These are phyloP conservation scores for Lasaia peninsularis DNA, from an alignment of 1,140 invertebrate species.

Conservation along the genomic window DNA sequence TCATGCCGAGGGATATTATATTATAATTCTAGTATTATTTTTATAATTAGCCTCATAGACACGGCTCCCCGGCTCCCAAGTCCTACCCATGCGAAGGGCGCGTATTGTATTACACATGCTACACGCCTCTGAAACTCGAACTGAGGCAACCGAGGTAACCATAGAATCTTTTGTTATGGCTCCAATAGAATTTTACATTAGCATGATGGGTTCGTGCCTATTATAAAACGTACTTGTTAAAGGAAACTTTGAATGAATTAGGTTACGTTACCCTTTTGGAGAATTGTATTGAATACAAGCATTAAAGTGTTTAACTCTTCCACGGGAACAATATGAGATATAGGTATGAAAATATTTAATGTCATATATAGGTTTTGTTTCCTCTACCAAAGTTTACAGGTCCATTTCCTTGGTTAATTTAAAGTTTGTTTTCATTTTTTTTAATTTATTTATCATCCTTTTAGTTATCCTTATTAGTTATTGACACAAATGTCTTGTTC, in stretches of 20 bases:
- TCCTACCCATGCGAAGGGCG: conserved; percentile 28
- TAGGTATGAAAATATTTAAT: too few relatives aligned
- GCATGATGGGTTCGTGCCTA: conserved; percentile 52
- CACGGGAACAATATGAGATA: too few relatives aligned
- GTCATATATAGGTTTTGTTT: too few relatives aligned
- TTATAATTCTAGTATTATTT: conserved; percentile 18
- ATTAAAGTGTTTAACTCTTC: neutral
- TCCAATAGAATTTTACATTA: conserved; percentile 68
- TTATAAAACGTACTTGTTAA: conserved; percentile 29
- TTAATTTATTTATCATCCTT: too few relatives aligned
- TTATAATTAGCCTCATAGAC: conserved; percentile 38
- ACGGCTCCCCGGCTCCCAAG: conserved; percentile 34
- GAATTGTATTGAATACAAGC: too few relatives aligned
- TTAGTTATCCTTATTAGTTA: too few relatives aligned
- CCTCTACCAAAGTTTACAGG: too few relatives aligned
- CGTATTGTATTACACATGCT: conserved; percentile 63
- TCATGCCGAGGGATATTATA: neutral
- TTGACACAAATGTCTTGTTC: too few relatives aligned
- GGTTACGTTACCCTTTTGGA: too few relatives aligned
- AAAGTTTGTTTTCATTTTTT: too few relatives aligned
- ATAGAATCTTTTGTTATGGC: conserved; percentile 61
- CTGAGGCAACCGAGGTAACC: conserved; percentile 35
- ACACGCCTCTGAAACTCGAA: conserved; percentile 61
- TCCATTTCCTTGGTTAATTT: too few relatives aligned
- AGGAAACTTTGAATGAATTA: neutral